Evolutionary conservation across 2,888 invertebrate species (phyloP).

Genomic region (Eumerus sabulonum): DNA sequence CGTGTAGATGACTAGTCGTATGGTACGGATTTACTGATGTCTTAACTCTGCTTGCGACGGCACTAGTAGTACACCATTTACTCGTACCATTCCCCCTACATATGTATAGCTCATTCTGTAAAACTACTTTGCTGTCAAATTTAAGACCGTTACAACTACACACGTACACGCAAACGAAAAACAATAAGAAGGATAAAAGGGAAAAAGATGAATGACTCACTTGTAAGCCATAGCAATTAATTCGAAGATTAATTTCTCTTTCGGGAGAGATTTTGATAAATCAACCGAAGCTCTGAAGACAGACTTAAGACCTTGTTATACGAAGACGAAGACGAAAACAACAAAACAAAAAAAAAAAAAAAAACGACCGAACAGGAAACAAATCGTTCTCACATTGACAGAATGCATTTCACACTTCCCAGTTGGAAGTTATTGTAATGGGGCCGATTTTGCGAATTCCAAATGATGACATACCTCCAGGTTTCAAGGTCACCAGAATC

Average conservation of each 20-base stretch:
- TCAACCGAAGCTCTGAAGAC: slow-evolving; percentile 47
- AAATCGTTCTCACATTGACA: slow-evolving; percentile 48
- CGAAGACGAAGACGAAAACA: background rate
- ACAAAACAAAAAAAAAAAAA: background rate
- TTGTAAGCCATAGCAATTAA: slow-evolving; percentile 73
- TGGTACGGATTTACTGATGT: slow-evolving; percentile 47
- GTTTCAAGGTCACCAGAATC: too few relatives aligned
- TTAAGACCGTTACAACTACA: slow-evolving; percentile 12
- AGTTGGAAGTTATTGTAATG: too few relatives aligned
- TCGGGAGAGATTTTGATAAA: slow-evolving; percentile 72
- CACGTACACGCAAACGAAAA: slow-evolving; percentile 12
- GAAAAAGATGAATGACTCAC: slow-evolving; percentile 61
- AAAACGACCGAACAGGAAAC: slow-evolving; percentile 12
- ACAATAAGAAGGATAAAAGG: slow-evolving; percentile 41
- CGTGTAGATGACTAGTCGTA: slow-evolving; percentile 1
- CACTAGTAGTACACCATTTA: slow-evolving; percentile 31
- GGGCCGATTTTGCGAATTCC: too few relatives aligned
- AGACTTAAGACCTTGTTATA: slow-evolving; percentile 1
- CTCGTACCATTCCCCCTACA: background rate
- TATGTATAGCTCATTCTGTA: slow-evolving; percentile 23
- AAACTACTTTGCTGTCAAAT: slow-evolving; percentile 39
- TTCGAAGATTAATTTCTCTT: slow-evolving; percentile 76
- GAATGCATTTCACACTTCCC: slow-evolving; percentile 54
- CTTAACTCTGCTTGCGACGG: slow-evolving; percentile 20
- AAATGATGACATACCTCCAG: too few relatives aligned